Conservation (phyloP, 1,140 invertebrate genomes). For the Ridgeia piscesae region DNA sequence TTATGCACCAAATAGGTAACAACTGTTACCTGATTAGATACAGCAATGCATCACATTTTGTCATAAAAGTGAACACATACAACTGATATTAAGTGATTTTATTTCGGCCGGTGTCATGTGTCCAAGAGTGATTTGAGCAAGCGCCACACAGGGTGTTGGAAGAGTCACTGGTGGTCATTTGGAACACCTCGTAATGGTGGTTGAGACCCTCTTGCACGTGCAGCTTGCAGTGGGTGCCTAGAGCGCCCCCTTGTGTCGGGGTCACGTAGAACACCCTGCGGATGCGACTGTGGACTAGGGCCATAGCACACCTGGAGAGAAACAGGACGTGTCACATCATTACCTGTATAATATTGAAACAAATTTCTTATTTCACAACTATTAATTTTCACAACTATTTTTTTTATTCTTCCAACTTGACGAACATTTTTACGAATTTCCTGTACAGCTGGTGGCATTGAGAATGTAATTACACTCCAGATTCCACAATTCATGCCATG, state of each 20-base stretch:
- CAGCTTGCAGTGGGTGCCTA: slow-evolving; percentile 72
- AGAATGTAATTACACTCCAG: not conserved
- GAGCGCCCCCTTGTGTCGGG: slow-evolving; percentile 66
- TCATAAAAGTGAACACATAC: not conserved
- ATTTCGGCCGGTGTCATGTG: not conserved
- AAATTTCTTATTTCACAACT: no score
- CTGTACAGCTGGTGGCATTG: not conserved
- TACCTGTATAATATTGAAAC: no score
- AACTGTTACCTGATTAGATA: not conserved
- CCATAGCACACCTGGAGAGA: slow-evolving; percentile 75
- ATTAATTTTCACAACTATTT: no score
- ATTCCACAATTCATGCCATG: no score
- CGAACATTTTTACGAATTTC: no score
- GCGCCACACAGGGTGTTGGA: not conserved
- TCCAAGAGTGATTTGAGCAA: not conserved
- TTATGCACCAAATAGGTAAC: not conserved
- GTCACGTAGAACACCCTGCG: slow-evolving; percentile 78
- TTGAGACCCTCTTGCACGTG: slow-evolving; percentile 80
- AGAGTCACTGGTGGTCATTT: not conserved
- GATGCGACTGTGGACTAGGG: slow-evolving; percentile 82
- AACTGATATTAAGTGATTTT: not conserved
- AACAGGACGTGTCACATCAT: slow-evolving; percentile 8
- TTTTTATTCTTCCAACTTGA: no score
- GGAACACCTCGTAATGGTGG: slow-evolving; percentile 85
- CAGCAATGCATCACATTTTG: no score